Evolutionary conservation across 2,113 vertebrate species (phyloP).

Genomic region (Tragulus kanchil): DNA sequence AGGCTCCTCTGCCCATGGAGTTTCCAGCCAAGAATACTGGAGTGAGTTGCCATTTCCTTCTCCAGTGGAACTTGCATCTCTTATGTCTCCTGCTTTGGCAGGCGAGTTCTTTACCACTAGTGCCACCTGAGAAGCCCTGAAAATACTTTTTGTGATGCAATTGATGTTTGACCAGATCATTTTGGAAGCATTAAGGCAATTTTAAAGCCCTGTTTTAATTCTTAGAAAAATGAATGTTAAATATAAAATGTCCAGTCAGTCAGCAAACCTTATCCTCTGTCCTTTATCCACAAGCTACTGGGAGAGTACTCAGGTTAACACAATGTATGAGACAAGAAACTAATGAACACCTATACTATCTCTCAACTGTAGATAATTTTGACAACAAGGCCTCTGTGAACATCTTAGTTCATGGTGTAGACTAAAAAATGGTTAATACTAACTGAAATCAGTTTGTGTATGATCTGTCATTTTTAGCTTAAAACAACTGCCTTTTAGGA

Average conservation of each 20-base stretch:
- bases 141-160: neutral
- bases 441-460: neutral
- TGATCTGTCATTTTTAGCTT: neutral
- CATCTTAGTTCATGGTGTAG: neutral
- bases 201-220: neutral
- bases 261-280: neutral
- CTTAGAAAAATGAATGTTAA: neutral
- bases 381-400: neutral
- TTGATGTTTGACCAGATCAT: neutral
- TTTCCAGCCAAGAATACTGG: neutral
- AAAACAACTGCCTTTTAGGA: neutral
- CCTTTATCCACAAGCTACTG: neutral
- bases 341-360: neutral
- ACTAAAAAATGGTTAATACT: neutral
- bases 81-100: neutral
- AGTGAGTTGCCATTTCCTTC: neutral
- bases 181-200: neutral
- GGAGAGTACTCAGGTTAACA: neutral
- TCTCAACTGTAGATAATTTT: neutral
- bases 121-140: neutral
- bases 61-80: rapidly evolving
- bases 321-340: neutral
- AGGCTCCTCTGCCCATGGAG: neutral
- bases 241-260: neutral
- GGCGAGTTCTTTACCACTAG: neutral